Evolutionary conservation across 2,888 invertebrate genomes (phyloP), one percentile per base, ranked within the genome.

Genomic region (Dendrolimus pini): DNA sequence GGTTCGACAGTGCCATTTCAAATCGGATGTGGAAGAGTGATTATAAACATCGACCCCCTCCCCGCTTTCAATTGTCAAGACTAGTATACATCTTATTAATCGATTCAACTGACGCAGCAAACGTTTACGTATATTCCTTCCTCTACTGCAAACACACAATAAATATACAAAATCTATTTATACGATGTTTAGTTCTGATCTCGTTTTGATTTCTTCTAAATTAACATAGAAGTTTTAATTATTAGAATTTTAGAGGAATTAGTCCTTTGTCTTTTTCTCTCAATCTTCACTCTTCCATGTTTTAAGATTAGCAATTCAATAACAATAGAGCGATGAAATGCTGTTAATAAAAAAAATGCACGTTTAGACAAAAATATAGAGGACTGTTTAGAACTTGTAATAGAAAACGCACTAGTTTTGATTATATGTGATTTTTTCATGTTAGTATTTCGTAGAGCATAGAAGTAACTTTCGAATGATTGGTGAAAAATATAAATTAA

Each of bases 21-120:
- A 72, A 75, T 78, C 81, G 80, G 88, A 90, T 89, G 90, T 90
- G 90, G 90, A 90, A 90, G 90, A 90, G 90, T 89, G 89, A 89
- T 86, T 73, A 75, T 72, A 65, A 70, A 68, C 67, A 67, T 30
- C 47, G 7, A 10, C 47, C 47, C 68, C 61, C 67, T 59, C 59
- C 60, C 52, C 54, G 47, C 12, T 47, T 47, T 6, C 6, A 9
- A 12, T 10, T 47, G 2, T 47, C 47, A 6, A 9, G 12, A 47
- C 12, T 9, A 9, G 3, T 10, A 2, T 12, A 47, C 47, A 2
- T 7, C 12, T 9, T 47, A 10, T 7, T 47, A 9, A 2, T 12
- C 47, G 47, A 47, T 10, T 10, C 47, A 10, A 47, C 9, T 7
- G 2, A 12, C 47, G 12, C 9, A 9, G 12, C 9, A 47, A 8